A percentile compares a stretch with the other conserved stretches of the same genome.
These are phyloP conservation scores for Phainopepla nitens DNA, from an alignment of 2,113 vertebrate species.

Conservation along the genomic window DNA sequence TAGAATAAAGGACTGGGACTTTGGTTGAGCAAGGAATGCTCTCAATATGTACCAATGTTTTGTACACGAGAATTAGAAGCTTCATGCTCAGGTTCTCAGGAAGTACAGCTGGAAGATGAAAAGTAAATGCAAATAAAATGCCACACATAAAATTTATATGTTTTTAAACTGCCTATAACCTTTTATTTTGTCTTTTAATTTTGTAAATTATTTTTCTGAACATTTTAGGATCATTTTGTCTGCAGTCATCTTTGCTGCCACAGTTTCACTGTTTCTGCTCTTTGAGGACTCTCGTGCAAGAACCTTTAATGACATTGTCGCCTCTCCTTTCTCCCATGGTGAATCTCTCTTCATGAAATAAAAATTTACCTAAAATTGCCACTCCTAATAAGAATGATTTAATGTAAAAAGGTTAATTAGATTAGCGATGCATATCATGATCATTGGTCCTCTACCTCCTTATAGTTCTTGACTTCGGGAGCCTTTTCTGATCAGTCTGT, in stretches of 20 bases:
- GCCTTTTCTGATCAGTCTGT: neutral
- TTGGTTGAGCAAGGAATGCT: neutral
- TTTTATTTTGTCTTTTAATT: neutral
- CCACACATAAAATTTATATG: rapidly evolving
- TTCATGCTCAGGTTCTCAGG: neutral
- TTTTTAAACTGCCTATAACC: neutral
- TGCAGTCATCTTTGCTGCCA: neutral
- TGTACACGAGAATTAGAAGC: neutral
- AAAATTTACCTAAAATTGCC: neutral
- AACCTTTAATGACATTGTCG: neutral
- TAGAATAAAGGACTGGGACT: slow-evolving; percentile 36
- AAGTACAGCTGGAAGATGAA: neutral
- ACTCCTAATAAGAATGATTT: neutral
- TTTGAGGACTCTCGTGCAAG: neutral
- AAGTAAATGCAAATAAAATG: neutral
- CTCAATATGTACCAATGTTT: neutral
- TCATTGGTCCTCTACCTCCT: neutral
- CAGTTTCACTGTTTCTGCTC: neutral
- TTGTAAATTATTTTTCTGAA: neutral
- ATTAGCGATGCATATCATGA: neutral
- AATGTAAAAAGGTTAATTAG: neutral
- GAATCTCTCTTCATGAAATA: neutral
- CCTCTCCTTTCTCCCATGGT: neutral
- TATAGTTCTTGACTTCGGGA: neutral
- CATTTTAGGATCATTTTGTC: neutral